A percentile compares a stretch with the other conserved stretches of the same genome.
These are phyloP conservation scores for Oncorhynchus kisutch DNA, from an alignment of 2,113 vertebrate genomes.

Conservation along the genomic window DNA sequence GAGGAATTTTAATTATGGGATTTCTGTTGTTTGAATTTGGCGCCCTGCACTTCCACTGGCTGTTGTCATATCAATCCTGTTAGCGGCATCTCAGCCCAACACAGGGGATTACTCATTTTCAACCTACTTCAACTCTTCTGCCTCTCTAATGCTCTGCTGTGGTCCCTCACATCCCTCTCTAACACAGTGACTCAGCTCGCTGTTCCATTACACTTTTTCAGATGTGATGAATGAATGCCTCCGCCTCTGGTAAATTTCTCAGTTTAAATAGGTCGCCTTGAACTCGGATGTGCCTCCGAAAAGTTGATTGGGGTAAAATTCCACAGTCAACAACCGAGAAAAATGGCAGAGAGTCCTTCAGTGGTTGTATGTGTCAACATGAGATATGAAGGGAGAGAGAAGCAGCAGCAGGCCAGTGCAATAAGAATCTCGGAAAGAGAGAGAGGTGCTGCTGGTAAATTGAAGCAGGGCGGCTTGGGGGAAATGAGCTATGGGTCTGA, in stretches of 20 bases:
- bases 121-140: neutral
- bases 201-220: slow-evolving; percentile 8
- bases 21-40: too few relatives aligned
- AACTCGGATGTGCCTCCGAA: neutral
- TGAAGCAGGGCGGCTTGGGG: neutral
- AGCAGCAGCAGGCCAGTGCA: neutral
- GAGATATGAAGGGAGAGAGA: slow-evolving; percentile 15
- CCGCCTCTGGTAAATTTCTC: too few relatives aligned
- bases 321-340: slow-evolving; percentile 19
- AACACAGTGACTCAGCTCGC: neutral
- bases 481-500: neutral
- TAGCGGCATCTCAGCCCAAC: too few relatives aligned
- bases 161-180: neutral
- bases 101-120: too few relatives aligned
- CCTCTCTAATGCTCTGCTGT: neutral
- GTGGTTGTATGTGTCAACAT: slow-evolving; percentile 17
- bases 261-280: slow-evolving; percentile 5
- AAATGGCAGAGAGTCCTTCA: slow-evolving; percentile 9
- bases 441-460: neutral
- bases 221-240: slow-evolving; percentile 21
- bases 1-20: too few relatives aligned
- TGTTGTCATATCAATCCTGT: too few relatives aligned
- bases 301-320: slow-evolving; percentile 24
- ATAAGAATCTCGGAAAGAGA: neutral
- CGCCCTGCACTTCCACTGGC: too few relatives aligned